Percentiles rank a stretch among this genome's conserved stretches.
Conservation (phyloP, 2,113 vertebrate species). For the Siniperca knerii region DNA sequence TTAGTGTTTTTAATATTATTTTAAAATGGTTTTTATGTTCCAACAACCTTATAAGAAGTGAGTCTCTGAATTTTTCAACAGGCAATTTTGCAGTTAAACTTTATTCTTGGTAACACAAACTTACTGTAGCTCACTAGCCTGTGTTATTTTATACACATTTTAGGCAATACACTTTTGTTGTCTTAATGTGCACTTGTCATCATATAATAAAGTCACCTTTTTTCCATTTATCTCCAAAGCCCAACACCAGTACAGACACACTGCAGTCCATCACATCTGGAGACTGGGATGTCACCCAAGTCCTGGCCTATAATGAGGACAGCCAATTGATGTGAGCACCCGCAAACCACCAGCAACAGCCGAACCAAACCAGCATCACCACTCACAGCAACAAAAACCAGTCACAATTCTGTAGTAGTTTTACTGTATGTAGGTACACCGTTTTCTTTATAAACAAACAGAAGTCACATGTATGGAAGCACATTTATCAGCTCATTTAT, state of each 20-base stretch:
- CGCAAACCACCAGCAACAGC: not conserved
- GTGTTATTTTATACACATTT: not conserved
- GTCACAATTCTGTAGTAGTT: not conserved
- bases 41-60: too few relatives aligned
- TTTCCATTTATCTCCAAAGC: constrained; percentile 76
- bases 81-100: too few relatives aligned
- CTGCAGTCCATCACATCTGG: constrained; percentile 96
- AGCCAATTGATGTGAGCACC: constrained; percentile 91
- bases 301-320: constrained; percentile 93
- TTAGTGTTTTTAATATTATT: too few relatives aligned
- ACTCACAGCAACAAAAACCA: not conserved
- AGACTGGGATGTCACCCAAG: constrained; percentile 95
- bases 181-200: not conserved
- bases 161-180: too few relatives aligned
- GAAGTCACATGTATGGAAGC: not conserved
- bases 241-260: constrained; percentile 93
- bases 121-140: not conserved
- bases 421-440: not conserved
- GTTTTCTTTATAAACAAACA: not conserved
- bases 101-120: not conserved
- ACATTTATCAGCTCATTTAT: too few relatives aligned
- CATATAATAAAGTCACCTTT: too few relatives aligned
- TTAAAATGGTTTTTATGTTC: not conserved
- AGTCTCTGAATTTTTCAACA: too few relatives aligned
- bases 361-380: not conserved